These are phyloP conservation scores for Drosophila pseudotalamancana DNA, from an alignment of 2,888 invertebrate species.

Conservation along the genomic window DNA sequence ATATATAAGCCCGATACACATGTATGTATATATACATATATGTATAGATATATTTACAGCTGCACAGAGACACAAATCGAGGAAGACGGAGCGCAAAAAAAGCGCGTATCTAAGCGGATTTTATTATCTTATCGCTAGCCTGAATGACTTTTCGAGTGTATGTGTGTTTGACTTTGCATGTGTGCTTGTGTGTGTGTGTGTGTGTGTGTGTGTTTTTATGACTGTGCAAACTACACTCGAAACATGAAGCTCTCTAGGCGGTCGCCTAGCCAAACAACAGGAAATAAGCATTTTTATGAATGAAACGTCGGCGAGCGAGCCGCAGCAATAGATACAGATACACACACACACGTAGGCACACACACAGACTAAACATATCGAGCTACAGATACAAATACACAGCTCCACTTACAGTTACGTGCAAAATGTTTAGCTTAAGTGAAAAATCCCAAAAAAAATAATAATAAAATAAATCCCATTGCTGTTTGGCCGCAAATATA, in stretches of 20 bases:
- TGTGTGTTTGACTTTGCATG: constrained; percentile 19
- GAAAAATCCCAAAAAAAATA: constrained; percentile 37
- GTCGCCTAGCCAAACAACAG: constrained; percentile 74
- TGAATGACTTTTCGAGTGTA: constrained; percentile 56
- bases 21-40: neutral
- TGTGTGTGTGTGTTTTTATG: constrained; percentile 61
- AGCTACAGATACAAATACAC: constrained; percentile 21
- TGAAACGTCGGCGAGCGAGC: constrained; percentile 70
- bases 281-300: constrained; percentile 80
- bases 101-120: constrained; percentile 78
- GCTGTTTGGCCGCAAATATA: neutral
- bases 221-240: constrained; percentile 67
- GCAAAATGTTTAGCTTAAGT: constrained; percentile 60
- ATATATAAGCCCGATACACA: constrained; percentile 48
- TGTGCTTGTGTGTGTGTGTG: constrained; percentile 8
- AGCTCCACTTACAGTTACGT: constrained; percentile 58
- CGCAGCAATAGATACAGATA: constrained; percentile 31
- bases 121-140: constrained; percentile 75
- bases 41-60: constrained; percentile 12
- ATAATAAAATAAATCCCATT: neutral
- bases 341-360: constrained; percentile 7
- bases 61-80: constrained; percentile 9
- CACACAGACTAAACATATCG: constrained; percentile 8
- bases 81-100: constrained; percentile 45
- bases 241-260: constrained; percentile 64